Percentiles rank a stretch among this genome's conserved stretches.
phyloP scores from a whole-genome alignment of 2,888 invertebrate species.

The Scaptomyza tumidula region DNA sequence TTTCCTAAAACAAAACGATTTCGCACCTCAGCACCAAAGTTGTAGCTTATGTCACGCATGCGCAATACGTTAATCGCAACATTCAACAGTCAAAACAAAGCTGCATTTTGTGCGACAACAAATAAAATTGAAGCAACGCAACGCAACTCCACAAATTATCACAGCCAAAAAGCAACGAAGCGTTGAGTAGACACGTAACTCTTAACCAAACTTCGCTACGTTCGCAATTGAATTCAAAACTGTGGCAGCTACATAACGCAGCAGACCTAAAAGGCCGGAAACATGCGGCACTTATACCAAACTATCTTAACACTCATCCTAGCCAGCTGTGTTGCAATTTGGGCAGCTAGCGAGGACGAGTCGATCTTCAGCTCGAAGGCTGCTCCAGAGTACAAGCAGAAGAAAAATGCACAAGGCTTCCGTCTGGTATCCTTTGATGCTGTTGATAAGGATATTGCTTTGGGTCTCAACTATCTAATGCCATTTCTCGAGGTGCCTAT shows the following conservation, averaged over 20 bases:
- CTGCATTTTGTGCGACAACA: slow-evolving; percentile 38
- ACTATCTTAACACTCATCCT: slow-evolving; percentile 33
- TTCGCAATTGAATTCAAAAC: slow-evolving; percentile 39
- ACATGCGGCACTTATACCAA: slow-evolving; percentile 45
- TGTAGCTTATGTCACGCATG: slow-evolving; percentile 60
- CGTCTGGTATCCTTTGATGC: slow-evolving; percentile 71
- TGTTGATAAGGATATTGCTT: slow-evolving; percentile 61
- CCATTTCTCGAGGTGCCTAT: slow-evolving; percentile 78
- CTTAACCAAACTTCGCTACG: slow-evolving; percentile 5
- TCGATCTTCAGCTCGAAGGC: neutral
- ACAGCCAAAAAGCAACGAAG: slow-evolving; percentile 59
- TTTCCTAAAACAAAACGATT: slow-evolving; percentile 34
- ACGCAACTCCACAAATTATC: slow-evolving; percentile 48
- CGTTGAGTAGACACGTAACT: slow-evolving; percentile 40
- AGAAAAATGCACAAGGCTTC: slow-evolving; percentile 25
- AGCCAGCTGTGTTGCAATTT: slow-evolving; percentile 32
- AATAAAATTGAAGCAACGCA: slow-evolving; percentile 13
- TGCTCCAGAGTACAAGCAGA: slow-evolving; percentile 10
- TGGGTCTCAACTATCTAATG: slow-evolving; percentile 75
- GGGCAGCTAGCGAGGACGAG: slow-evolving; percentile 39
- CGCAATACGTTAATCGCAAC: slow-evolving; percentile 11
- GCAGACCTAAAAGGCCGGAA: slow-evolving; percentile 36
- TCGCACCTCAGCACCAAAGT: slow-evolving; percentile 28
- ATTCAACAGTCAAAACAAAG: slow-evolving; percentile 14
- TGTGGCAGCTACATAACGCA: slow-evolving; percentile 26